Conservation (phyloP, 1,140 invertebrate genomes). For the Drosophila equinoxialis region DNA sequence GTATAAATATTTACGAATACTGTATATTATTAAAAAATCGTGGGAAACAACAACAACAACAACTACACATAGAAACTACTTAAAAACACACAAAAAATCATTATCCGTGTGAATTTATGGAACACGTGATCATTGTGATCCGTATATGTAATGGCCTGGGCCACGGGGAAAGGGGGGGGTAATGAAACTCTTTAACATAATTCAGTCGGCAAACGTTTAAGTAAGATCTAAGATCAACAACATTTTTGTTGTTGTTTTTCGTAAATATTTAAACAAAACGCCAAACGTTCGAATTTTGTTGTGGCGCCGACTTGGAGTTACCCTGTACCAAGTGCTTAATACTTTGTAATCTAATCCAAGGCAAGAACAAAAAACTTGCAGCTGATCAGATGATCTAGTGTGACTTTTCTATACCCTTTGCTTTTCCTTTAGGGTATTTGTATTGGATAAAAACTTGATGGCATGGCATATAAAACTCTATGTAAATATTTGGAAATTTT, state of each 20-base stretch:
- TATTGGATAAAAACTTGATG: constrained; percentile 58
- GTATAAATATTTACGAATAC: constrained; percentile 70
- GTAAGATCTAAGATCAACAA: constrained; percentile 49
- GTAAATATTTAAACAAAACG: constrained; percentile 73
- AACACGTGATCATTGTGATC: constrained; percentile 60
- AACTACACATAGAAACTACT: neutral
- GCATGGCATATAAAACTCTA: constrained; percentile 51
- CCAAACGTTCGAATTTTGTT: constrained; percentile 13
- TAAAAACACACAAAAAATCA: constrained; percentile 7
- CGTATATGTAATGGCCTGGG: constrained; percentile 23
- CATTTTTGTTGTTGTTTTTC: constrained; percentile 36
- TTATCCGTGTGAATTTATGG: no score
- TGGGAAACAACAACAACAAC: constrained; percentile 50
- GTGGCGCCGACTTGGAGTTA: neutral
- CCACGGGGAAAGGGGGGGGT: no score
- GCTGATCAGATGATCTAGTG: no score
- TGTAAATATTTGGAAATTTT: constrained; percentile 76
- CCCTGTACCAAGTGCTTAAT: neutral
- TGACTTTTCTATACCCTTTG: no score
- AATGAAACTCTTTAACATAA: constrained; percentile 4
- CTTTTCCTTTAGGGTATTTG: neutral
- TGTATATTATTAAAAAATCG: constrained; percentile 40
- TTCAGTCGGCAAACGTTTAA: constrained; percentile 29
- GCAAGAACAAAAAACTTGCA: no score
- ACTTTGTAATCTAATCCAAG: neutral